Conservation (phyloP, 1,140 invertebrate species). For the Micrasema longulum region DNA sequence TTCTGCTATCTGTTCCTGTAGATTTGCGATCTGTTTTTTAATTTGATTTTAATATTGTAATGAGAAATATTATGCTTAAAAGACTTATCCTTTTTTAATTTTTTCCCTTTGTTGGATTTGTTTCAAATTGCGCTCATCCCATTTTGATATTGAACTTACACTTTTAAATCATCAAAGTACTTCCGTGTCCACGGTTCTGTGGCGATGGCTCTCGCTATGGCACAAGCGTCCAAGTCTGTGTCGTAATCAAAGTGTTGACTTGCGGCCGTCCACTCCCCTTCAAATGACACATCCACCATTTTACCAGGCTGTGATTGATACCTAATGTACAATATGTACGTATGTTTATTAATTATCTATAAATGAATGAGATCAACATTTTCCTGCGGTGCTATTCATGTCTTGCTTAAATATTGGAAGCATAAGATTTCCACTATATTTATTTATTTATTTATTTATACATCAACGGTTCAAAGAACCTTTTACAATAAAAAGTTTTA, state of each 20-base stretch:
- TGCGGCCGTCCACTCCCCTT: conserved; percentile 67
- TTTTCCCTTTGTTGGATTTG: background rate
- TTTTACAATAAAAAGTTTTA: too few species aligned
- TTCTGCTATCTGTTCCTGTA: too few species aligned
- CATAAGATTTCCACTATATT: too few species aligned
- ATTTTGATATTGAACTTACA: conserved; percentile 61
- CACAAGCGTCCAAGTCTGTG: conserved; percentile 70
- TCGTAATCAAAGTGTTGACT: conserved; percentile 75
- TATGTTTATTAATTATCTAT: too few species aligned
- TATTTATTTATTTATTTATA: too few species aligned
- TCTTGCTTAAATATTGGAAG: too few species aligned
- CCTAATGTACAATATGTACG: conserved; percentile 54
- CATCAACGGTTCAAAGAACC: too few species aligned
- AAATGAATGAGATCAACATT: too few species aligned
- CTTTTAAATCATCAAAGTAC: conserved; percentile 74
- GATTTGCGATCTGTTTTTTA: background rate
- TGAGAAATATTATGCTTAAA: too few species aligned
- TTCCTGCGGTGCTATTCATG: too few species aligned
- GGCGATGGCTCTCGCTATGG: conserved; percentile 74
- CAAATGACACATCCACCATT: conserved; percentile 65
- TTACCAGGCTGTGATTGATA: conserved; percentile 62
- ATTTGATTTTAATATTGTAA: too few species aligned
- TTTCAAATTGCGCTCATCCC: background rate
- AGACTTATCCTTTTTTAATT: background rate
- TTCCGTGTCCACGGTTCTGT: conserved; percentile 74